These are phyloP conservation scores for Lampris megalopsis DNA, from an alignment of 2,113 vertebrate species.

Conservation along the genomic window DNA sequence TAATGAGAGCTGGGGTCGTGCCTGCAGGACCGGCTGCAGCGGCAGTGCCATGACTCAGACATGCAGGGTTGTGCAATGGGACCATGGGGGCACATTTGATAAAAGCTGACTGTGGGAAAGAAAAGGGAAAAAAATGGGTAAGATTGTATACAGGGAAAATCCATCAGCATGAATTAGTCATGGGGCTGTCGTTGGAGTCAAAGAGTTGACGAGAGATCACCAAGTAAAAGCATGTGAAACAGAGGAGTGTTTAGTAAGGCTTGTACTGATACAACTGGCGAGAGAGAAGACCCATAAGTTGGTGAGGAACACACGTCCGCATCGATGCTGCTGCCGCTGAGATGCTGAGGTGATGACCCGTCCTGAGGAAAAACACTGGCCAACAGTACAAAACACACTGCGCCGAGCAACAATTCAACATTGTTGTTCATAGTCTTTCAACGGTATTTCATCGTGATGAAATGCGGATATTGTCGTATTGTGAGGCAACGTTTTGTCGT, in stretches of 20 bases:
- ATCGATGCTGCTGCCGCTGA: not conserved
- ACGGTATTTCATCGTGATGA: too few relatives aligned
- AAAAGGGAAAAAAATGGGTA: constrained; percentile 51
- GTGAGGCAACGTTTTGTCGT: too few relatives aligned
- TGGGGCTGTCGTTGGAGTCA: constrained; percentile 69
- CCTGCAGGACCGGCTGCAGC: constrained; percentile 26
- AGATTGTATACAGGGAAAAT: constrained; percentile 76
- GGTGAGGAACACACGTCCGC: not conserved
- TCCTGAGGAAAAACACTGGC: not conserved
- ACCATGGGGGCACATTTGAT: constrained; percentile 29
- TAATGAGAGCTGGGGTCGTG: not conserved
- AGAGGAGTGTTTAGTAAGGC: constrained; percentile 68
- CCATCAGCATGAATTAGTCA: constrained; percentile 86
- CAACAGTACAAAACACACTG: not conserved
- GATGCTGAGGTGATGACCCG: not conserved
- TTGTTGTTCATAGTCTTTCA: too few relatives aligned
- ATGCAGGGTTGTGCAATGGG: constrained; percentile 13
- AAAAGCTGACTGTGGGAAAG: constrained; percentile 71
- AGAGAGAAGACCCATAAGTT: not conserved
- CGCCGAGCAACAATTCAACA: too few relatives aligned
- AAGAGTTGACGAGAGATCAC: constrained; percentile 62
- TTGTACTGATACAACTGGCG: constrained; percentile 31
- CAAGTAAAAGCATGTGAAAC: constrained; percentile 71
- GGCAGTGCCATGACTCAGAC: constrained; percentile 47
- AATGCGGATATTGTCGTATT: too few relatives aligned